Evolutionary conservation across 2,113 vertebrate species (phyloP), one percentile per base, ranked within the genome.

Genomic region (Marmota monax): DNA sequence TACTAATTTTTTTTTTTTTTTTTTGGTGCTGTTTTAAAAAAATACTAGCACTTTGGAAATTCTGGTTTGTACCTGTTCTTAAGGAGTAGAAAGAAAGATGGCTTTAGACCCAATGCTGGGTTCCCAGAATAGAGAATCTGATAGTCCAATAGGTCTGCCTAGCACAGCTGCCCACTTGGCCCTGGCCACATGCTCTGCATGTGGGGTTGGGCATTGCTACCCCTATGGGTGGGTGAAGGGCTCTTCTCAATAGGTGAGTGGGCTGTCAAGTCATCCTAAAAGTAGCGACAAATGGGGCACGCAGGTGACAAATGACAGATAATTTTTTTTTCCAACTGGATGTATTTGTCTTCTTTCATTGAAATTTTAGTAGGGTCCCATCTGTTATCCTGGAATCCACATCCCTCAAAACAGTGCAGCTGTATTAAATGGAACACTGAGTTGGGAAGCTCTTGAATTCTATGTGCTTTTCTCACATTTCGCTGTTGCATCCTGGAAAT

Each of bases 351-450:
- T 61, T 37, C 37, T 92, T 83, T 29, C 67, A 45, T 37, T 82
- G 77, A 90, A 82, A 45, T 37, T 18, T 82, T 51, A 69, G 65
- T 7, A 37, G 37, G 25, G 51, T 6, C 34, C 58, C 84, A 77
- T 89, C 86, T 94, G 86, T 92, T 91, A 1, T 73, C 74, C 84
- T 89, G 84, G 84, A 94, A 83, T 70, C 42, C 67, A 39, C 45
- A 87, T 67, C 84, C 42, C 2, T 93, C 42, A 42, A 16, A 65
- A 39, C 61, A 88, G 51, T 29, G 16, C 79, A 82, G 65, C 87
- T 87, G 80, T 45, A 17, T 61, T 45, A 37, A 70, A 23, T 65
- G 63, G 37, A 42, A 4, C 37, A 1, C 1, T 18, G 42, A 88
- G 45, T 86, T 12, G 37, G 70, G 70, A 61, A 83, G 27, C 45